A percentile compares a stretch with the other conserved stretches of the same genome.
Evolutionary conservation across 2,888 invertebrate species (phyloP).

Genomic region (Electrophaes corylata): DNA sequence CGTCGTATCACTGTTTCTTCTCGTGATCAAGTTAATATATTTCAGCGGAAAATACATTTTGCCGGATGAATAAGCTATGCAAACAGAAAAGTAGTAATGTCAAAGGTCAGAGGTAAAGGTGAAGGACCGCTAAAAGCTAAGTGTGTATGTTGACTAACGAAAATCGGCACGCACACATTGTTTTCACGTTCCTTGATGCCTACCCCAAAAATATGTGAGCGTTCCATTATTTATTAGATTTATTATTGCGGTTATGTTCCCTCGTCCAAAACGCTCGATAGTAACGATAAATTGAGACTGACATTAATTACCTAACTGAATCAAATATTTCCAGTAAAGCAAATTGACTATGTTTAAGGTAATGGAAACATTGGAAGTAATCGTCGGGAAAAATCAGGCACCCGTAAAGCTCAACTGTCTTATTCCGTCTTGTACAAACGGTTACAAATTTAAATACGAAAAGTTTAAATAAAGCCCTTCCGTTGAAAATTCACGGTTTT

Average conservation of each 20-base stretch:
- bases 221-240: conserved; percentile 9
- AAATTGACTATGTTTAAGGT: conserved; percentile 59
- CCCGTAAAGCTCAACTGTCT: conserved; percentile 37
- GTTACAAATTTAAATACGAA: conserved; percentile 29
- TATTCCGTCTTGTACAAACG: conserved; percentile 35
- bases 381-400: conserved; percentile 50
- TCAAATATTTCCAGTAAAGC: conserved; percentile 49
- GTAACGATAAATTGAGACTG: conserved; percentile 48
- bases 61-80: not conserved
- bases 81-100: conserved; percentile 1
- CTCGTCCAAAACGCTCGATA: conserved; percentile 39
- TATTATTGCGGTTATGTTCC: conserved; percentile 34
- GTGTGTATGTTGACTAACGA: conserved; percentile 8
- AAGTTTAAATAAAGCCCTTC: conserved; percentile 35
- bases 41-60: not conserved
- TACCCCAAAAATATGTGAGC: conserved; percentile 15
- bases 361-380: conserved; percentile 53
- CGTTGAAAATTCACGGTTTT: conserved; percentile 37
- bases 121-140: not conserved
- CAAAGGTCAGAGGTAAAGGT: conserved; percentile 11
- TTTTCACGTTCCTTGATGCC: conserved; percentile 8
- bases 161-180: conserved; percentile 10
- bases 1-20: not conserved
- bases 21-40: not conserved
- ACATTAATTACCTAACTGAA: conserved; percentile 50